A percentile compares a stretch with the other conserved stretches of the same genome.
These are phyloP conservation scores for Schizopygopsis malacanthus DNA, from an alignment of 2,797 vertebrate species.

Conservation along the genomic window DNA sequence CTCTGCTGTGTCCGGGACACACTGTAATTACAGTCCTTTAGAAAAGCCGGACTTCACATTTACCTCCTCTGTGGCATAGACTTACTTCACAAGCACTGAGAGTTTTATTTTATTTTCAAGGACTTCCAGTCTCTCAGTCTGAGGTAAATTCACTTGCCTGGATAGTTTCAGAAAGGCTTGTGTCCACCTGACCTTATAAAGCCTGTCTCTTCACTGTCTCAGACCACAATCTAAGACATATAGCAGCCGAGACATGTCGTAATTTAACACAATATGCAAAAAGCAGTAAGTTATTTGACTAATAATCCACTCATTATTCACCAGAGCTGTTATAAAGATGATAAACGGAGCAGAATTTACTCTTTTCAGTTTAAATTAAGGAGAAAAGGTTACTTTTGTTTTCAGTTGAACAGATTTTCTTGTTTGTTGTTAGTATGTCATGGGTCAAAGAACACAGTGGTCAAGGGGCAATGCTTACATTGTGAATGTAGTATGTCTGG, in stretches of 20 bases:
- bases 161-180: neutral
- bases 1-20: constrained; percentile 1
- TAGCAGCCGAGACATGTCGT: neutral
- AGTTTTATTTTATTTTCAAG: neutral
- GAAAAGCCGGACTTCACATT: constrained; percentile 10
- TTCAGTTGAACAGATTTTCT: neutral
- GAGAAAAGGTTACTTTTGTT: neutral
- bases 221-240: neutral
- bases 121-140: neutral
- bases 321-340: neutral
- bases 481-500: neutral
- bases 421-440: neutral
- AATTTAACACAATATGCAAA: neutral
- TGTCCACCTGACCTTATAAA: neutral
- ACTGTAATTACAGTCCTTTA: constrained; percentile 22
- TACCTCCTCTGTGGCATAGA: neutral
- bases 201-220: neutral
- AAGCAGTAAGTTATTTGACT: neutral
- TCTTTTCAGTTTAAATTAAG: neutral
- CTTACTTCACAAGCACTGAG: neutral
- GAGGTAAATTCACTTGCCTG: neutral
- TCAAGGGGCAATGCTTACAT: neutral
- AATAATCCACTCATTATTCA: neutral
- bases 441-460: neutral
- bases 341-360: too few species aligned